phyloP scores from a whole-genome alignment of 2,888 invertebrate genomes.

The Chloroclystis v-ata region DNA sequence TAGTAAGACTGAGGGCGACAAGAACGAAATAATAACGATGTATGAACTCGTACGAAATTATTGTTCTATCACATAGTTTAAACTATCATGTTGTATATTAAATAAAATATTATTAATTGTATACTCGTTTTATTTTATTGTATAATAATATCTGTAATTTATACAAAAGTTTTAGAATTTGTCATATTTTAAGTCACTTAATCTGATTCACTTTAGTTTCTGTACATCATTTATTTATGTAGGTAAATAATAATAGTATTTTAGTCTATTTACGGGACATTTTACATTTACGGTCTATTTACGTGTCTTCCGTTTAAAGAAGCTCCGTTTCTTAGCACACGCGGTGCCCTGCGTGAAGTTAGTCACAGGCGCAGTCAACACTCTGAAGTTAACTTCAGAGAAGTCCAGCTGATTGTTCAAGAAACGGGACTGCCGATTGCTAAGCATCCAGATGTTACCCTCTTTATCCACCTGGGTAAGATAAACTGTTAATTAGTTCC shows the following conservation, averaged over 20 bases:
- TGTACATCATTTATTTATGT: no score
- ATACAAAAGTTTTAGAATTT: no score
- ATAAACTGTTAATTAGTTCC: conserved; percentile 77
- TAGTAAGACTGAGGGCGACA: conserved; percentile 54
- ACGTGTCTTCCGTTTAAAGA: background rate
- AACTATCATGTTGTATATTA: conserved; percentile 74
- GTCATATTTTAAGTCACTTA: no score
- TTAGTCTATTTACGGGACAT: no score
- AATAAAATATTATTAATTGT: conserved; percentile 60
- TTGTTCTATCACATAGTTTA: conserved; percentile 68
- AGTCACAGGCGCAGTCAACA: conserved; percentile 65
- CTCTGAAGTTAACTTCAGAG: conserved; percentile 81
- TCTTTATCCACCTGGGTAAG: conserved; percentile 73
- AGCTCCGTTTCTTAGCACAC: conserved; percentile 52
- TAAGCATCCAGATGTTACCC: conserved; percentile 84
- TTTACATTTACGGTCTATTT: no score
- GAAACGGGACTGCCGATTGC: conserved; percentile 85
- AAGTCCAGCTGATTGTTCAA: conserved; percentile 80
- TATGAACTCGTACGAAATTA: conserved; percentile 52
- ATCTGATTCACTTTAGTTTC: no score
- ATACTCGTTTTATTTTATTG: conserved; percentile 22
- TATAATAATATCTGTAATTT: no score
- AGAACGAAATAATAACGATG: conserved; percentile 51
- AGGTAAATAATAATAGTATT: no score
- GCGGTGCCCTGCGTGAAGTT: conserved; percentile 70